phyloP scores from a whole-genome alignment of 2,797 vertebrate genomes.

The Hydrophis major region DNA sequence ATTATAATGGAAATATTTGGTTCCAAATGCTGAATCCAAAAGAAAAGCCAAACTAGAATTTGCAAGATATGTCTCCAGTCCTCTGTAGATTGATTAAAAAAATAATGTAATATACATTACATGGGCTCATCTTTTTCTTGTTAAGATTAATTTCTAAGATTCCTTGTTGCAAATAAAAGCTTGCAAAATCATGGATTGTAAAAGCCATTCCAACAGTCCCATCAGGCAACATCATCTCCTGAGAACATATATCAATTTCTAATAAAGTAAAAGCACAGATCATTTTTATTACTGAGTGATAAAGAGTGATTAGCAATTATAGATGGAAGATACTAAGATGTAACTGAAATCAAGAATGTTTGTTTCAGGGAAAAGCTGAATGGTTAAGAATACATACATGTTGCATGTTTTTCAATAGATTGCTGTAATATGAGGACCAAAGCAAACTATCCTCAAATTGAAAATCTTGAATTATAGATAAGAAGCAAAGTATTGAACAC shows the following conservation, averaged over 20 bases:
- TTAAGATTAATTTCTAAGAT: not conserved
- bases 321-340: slow-evolving; percentile 28
- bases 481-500: slow-evolving; percentile 25
- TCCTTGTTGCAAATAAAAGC: not conserved
- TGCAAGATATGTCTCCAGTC: not conserved
- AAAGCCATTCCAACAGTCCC: not conserved
- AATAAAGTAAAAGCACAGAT: slow-evolving; percentile 38
- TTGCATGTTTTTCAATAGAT: not conserved
- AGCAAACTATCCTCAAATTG: slow-evolving; percentile 3
- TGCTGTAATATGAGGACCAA: slow-evolving; percentile 10
- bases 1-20: not conserved
- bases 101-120: not conserved
- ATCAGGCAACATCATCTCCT: not conserved
- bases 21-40: not conserved
- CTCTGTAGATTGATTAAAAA: not conserved
- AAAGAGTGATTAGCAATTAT: not conserved
- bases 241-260: slow-evolving; percentile 24
- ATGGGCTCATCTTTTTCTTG: not conserved
- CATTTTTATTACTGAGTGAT: not conserved
- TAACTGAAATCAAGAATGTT: slow-evolving; percentile 25
- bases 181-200: not conserved
- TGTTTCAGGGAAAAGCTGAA: slow-evolving; percentile 19
- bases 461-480: slow-evolving; percentile 29
- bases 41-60: not conserved
- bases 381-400: not conserved